These are phyloP conservation scores for Argyresthia goedartella DNA, from an alignment of 2,888 invertebrate genomes.

Conservation along the genomic window DNA sequence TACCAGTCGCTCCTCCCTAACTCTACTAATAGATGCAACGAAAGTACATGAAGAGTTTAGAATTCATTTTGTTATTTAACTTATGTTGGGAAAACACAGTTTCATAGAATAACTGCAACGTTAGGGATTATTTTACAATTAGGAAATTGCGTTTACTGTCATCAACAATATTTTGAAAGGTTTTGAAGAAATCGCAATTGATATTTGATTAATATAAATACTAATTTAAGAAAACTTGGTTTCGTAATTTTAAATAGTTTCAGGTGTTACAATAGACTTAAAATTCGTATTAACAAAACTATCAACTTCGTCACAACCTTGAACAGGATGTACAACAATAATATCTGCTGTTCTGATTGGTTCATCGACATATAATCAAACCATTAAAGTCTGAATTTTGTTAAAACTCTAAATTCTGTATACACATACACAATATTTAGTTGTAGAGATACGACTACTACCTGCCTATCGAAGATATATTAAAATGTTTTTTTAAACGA, in stretches of 20 bases:
- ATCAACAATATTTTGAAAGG: background rate
- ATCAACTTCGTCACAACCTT: background rate
- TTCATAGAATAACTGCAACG: too few relatives aligned
- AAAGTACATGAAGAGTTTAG: constrained; percentile 8
- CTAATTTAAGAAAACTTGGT: too few relatives aligned
- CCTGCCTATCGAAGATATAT: constrained; percentile 67
- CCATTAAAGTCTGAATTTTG: background rate
- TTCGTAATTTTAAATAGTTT: too few relatives aligned
- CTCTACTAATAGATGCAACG: constrained; percentile 17
- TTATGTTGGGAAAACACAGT: too few relatives aligned
- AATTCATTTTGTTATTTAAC: constrained; percentile 14
- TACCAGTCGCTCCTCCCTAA: constrained; percentile 14
- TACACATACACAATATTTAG: constrained; percentile 41
- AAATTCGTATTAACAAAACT: background rate
- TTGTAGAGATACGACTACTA: constrained; percentile 55
- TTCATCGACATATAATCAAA: too few relatives aligned
- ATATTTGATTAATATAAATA: background rate
- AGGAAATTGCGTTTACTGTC: background rate
- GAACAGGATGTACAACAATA: background rate
- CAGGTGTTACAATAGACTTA: too few relatives aligned
- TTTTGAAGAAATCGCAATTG: background rate
- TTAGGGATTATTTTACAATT: background rate
- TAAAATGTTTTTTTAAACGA: constrained; percentile 41
- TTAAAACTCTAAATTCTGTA: constrained; percentile 19
- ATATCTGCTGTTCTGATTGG: too few relatives aligned